Percentiles rank a stretch among this genome's conserved stretches.
phyloP scores from a whole-genome alignment of 2,113 vertebrate species.

The Antigone vipio region DNA sequence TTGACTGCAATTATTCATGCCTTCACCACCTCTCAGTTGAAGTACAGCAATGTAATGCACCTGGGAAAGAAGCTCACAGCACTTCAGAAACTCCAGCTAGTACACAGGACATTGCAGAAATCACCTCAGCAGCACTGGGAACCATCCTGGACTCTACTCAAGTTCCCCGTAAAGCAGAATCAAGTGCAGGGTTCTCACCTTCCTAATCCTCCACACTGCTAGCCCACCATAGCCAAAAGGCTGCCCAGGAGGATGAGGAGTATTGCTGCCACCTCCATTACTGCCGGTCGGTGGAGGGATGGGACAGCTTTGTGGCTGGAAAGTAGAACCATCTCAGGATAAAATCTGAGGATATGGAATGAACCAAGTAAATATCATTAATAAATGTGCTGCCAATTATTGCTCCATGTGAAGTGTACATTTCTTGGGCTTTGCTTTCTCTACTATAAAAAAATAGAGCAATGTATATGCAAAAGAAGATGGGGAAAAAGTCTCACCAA shows the following conservation, averaged over 20 bases:
- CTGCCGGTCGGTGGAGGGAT: neutral
- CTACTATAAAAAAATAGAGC: neutral
- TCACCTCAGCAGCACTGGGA: neutral
- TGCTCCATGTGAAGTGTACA: neutral
- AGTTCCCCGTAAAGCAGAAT: neutral
- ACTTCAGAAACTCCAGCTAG: neutral
- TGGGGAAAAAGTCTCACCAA: neutral
- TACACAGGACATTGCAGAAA: neutral
- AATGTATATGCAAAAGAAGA: neutral
- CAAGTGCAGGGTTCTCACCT: neutral
- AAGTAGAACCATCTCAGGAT: neutral
- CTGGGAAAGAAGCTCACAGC: neutral
- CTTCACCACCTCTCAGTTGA: neutral
- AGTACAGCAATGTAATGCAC: neutral
- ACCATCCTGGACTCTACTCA: neutral
- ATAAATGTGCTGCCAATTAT: neutral
- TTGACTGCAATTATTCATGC: neutral
- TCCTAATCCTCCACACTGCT: neutral
- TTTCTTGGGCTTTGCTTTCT: neutral
- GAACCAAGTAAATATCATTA: neutral
- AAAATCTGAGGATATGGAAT: neutral
- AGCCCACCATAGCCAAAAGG: neutral
- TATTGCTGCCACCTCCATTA: neutral
- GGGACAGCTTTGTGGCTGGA: neutral
- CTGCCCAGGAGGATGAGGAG: neutral